Base-by-base conservation (phyloP, 1,140 invertebrate species). In the Drosophila suzukii region DNA sequence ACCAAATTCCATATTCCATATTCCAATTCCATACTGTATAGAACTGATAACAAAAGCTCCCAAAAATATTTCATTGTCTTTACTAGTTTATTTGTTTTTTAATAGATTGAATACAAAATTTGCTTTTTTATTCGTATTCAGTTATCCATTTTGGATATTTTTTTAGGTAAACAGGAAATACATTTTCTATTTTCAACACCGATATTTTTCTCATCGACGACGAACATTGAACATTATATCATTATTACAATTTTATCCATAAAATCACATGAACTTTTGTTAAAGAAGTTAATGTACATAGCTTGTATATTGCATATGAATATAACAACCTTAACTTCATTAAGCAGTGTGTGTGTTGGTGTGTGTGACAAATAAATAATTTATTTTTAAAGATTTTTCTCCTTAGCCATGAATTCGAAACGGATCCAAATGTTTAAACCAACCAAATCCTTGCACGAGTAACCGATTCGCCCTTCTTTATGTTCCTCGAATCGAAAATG, bases 401-500 rank as follows among this genome's bases (percentile, higher is more conserved):
- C 24, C 49, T 38, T 43, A 75, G 60, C 65, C 65, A 43, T 39
- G n/a, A 49, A 72, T 44, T 60, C 39, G 36, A 58, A 47, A 41
- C 13, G 57, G 81, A 83, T 63, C 47, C 44, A 39, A 41, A 39
- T 62, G 13, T 44, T 34, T 51, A 12, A 27, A 41, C 27, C 59
- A 81, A 53, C 49, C 73, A 82, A 81, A 91, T 92, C 91, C 91
- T 92, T 92, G 91, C 91, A 92, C 91, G 91, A 92, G 91, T 92
- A 74, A 81, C 78, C 89, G 83, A 84, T 92, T 84, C 78, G 91
- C 91, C 91, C 91, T 91, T 78, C 78, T 83, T 89, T 89, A 66
- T 56, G 39, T 78, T 79, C 32, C 47, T 44, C 39, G 13, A 72
- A 71, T 44, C 12, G 11, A 61, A 71, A 51, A 62, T 20, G 10